Base-by-base conservation (phyloP, 2,888 invertebrate genomes). In the Drosophila hawaiiensis region DNA sequence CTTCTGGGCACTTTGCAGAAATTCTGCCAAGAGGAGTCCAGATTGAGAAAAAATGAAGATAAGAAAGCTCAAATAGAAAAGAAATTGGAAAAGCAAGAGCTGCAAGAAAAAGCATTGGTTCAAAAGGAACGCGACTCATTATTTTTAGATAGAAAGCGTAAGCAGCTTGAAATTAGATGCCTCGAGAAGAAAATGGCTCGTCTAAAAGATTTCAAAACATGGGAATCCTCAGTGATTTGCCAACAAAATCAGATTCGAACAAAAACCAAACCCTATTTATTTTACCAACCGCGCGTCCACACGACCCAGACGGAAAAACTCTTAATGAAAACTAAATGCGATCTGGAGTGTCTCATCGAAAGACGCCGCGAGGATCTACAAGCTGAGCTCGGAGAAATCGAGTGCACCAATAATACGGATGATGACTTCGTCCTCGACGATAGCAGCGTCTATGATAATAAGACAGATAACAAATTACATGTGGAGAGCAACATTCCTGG, bases 1-100 rank as follows among this genome's bases (percentile, higher is more conserved):
- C 94, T 99, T 52, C 94, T 99, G 63, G 99, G 99, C 6, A 99
- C 99, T 19, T 94, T 99, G 83, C 98, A 98, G 92, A 98, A 97
- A 93, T 99, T 99, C 93, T 97, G 98, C 89, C 97, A 97, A 91
- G 99, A 99, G 92, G 98, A 99, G 94, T 97, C 97, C 67, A 96
- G 96, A 65, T 94, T 97, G 79, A 97, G 98, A 93, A 96, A 97
- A 86, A 97, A 97, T 94, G 97, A 97, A 91, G 96, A 97, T 67
- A 97, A 97, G 92, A 95, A 97, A 83, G 95, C 94, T 4, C 87
- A 92, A 94, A 97, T 99, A 10, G 99, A 99, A 94, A 96, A 97
- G 70, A 98, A 98, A 93, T 95, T 99, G 71, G 99, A 99, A 92
- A 97, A 98, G 91, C 97, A 97, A 90, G 97, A 97, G 66, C 95